These are phyloP conservation scores for Etheostoma perlongum DNA, from an alignment of 2,797 vertebrate species.

Conservation along the genomic window DNA sequence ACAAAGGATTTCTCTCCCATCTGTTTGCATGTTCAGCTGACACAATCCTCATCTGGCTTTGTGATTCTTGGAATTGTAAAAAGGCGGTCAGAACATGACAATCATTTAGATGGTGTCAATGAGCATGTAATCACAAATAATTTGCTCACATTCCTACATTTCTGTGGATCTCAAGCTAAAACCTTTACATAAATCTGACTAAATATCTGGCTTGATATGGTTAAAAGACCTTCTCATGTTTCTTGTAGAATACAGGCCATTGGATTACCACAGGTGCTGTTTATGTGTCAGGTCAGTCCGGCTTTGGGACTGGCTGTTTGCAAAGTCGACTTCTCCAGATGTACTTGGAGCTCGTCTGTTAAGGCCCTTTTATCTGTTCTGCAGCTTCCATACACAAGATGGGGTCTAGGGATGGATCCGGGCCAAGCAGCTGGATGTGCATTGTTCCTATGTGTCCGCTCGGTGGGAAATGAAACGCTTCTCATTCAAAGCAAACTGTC, in stretches of 20 bases:
- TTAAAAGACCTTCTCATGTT: slow-evolving; percentile 39
- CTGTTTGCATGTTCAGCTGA: slow-evolving; percentile 56
- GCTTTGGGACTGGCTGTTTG: slow-evolving; percentile 39
- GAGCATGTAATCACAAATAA: slow-evolving; percentile 38
- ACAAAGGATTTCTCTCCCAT: slow-evolving; percentile 38
- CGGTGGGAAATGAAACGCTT: slow-evolving; percentile 49
- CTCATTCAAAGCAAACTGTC: slow-evolving; percentile 34
- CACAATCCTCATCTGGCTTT: slow-evolving; percentile 60
- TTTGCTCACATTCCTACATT: slow-evolving; percentile 15
- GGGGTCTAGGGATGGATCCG: slow-evolving; percentile 30
- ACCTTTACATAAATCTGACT: slow-evolving; percentile 17
- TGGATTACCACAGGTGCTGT: slow-evolving; percentile 59
- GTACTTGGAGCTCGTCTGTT: slow-evolving; percentile 35
- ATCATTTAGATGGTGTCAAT: slow-evolving; percentile 34
- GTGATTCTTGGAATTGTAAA: slow-evolving; percentile 30
- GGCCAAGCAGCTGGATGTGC: slow-evolving; percentile 36
- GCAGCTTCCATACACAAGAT: slow-evolving; percentile 15
- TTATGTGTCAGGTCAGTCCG: slow-evolving; percentile 49
- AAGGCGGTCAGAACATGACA: slow-evolving; percentile 11
- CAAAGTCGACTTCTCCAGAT: slow-evolving; percentile 67
- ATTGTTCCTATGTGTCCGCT: slow-evolving; percentile 30
- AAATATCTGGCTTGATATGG: slow-evolving; percentile 19
- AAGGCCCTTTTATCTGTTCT: slow-evolving; percentile 50
- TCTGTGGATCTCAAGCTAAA: slow-evolving; percentile 17
- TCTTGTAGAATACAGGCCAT: slow-evolving; percentile 28